These are phyloP conservation scores for Ophioninae sp. DNA, from an alignment of 2,888 invertebrate genomes.

Conservation along the genomic window DNA sequence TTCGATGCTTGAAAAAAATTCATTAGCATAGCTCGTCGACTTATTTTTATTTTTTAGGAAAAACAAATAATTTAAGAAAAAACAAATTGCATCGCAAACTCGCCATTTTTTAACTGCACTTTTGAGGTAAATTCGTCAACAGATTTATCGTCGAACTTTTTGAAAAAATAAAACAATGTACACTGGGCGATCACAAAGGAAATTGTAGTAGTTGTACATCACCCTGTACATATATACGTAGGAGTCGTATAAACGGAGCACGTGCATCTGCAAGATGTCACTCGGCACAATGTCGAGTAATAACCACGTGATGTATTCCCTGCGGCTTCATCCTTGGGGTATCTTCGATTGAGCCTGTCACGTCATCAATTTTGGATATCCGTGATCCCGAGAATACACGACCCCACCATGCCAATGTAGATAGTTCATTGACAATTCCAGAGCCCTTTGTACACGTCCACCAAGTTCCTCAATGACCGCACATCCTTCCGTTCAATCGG, in stretches of 20 bases:
- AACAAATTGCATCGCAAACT: too few species aligned
- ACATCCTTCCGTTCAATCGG: too few species aligned
- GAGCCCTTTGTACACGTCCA: not conserved
- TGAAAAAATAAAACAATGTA: too few species aligned
- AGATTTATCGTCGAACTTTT: too few species aligned
- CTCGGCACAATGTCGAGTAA: conserved; percentile 30
- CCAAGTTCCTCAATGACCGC: too few species aligned
- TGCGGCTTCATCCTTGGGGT: conserved; percentile 8
- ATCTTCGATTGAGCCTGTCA: conserved; percentile 13
- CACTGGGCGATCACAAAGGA: too few species aligned
- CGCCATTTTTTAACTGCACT: too few species aligned
- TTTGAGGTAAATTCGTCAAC: too few species aligned
- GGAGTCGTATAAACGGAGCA: conserved; percentile 41
- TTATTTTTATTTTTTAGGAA: too few species aligned
- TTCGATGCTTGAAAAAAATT: too few species aligned
- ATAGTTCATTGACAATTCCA: not conserved
- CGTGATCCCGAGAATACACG: not conserved
- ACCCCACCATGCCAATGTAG: not conserved
- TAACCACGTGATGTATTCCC: conserved; percentile 9
- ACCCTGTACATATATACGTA: conserved; percentile 4
- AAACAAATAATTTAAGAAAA: too few species aligned
- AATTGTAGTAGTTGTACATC: not conserved
- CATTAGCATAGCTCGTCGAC: too few species aligned
- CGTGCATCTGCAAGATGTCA: conserved; percentile 45
- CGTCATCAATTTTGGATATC: conserved; percentile 12